These are phyloP conservation scores for Acanthacorydalis orientalis DNA, from an alignment of 2,888 invertebrate species.

Conservation along the genomic window DNA sequence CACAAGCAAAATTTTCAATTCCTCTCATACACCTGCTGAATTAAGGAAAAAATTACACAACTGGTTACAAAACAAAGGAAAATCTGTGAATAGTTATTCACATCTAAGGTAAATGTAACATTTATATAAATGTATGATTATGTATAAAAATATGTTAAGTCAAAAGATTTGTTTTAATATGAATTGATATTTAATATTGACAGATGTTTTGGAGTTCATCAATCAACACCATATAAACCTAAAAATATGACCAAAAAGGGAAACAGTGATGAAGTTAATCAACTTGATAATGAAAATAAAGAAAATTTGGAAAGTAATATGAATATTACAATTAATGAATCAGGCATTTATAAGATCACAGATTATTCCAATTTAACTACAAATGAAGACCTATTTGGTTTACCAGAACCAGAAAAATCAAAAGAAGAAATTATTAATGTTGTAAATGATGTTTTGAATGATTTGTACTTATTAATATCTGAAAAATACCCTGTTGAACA, in stretches of 20 bases:
- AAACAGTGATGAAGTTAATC: not conserved
- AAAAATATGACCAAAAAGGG: slow-evolving; percentile 4
- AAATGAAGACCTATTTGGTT: slow-evolving; percentile 4
- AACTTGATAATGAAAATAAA: slow-evolving; percentile 16
- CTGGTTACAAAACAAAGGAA: slow-evolving; percentile 35
- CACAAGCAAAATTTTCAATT: slow-evolving; percentile 10
- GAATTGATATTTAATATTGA: too few relatives aligned
- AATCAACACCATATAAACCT: slow-evolving; percentile 12
- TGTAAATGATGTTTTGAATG: slow-evolving; percentile 30
- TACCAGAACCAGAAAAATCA: not conserved
- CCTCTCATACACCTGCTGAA: slow-evolving; percentile 26
- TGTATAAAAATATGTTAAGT: too few relatives aligned
- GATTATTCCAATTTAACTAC: slow-evolving; percentile 9
- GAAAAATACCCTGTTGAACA: slow-evolving; percentile 38
- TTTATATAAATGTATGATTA: too few relatives aligned
- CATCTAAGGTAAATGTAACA: slow-evolving; percentile 24
- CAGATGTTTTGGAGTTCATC: slow-evolving; percentile 33
- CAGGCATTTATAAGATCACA: slow-evolving; percentile 14
- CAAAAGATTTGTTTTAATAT: too few relatives aligned
- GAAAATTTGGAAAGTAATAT: slow-evolving; percentile 36
- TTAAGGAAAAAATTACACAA: slow-evolving; percentile 27
- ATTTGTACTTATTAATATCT: slow-evolving; percentile 31
- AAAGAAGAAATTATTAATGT: slow-evolving; percentile 14
- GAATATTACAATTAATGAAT: slow-evolving; percentile 15
- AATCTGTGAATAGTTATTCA: slow-evolving; percentile 29